Base-by-base conservation (phyloP, 2,888 invertebrate genomes). In the Spilosoma lubricipeda region DNA sequence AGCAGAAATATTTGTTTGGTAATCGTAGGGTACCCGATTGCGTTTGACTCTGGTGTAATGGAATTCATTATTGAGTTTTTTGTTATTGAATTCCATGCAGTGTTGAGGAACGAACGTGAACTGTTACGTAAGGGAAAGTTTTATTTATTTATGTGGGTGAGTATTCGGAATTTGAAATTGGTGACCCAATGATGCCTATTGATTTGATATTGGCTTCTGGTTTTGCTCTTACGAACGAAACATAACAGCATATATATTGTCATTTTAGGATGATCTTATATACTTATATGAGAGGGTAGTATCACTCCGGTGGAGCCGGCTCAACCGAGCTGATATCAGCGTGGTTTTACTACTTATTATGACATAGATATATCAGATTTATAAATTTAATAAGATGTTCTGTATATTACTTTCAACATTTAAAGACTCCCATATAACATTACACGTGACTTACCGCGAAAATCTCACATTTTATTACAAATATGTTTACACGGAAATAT, bases 381-480 rank as follows among this genome's bases (percentile, higher is more conserved):
- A 39, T 39, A 39, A 39, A 39, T 39, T 39, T 39, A 39, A 39
- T 45, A 45, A 45, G 45, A 56, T 70, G 36, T 42, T 42, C 8
- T 30, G 18, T 39, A 42, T 52, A 39, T 69, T 56, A 27, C 8
- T 20, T 27, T 56, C 18, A 13, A 69, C 20, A 69, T 69, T 59
- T 39, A 36, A 70, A 52, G 59, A 59, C 20, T 27, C 27, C 42
- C 42, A 2, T 20, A 9, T 42, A 70, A 18, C 30, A 42, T 70
- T 63, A 63, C 27, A 45, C 42, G 23, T 30, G 42, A 63, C 39
- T 70, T 70, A 70, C 39, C 59, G 30, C 23, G 30, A 63, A 42
- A 63, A 63, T 42, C 20, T 70, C 27, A 18, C 27, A 27, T 59
- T 69, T 69, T 56, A 36, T 69, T 69, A 70, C 20, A 45, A 70